Conservation (phyloP, 2,113 vertebrate species). For the Nannospalax galili region DNA sequence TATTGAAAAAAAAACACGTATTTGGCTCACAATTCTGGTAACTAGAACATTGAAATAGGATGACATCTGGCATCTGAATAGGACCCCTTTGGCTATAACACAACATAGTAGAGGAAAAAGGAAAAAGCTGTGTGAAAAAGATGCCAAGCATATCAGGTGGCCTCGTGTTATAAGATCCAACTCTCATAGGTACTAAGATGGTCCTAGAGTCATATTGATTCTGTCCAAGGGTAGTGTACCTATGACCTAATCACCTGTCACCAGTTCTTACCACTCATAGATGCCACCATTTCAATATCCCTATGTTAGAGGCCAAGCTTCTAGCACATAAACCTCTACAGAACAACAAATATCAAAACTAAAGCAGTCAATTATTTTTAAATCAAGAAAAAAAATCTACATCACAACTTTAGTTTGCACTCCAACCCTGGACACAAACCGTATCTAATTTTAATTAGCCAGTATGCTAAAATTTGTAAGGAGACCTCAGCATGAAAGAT, state of each 20-base stretch:
- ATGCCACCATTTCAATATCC: background rate
- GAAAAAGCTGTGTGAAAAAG: background rate
- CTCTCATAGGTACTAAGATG: background rate
- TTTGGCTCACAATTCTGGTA: background rate
- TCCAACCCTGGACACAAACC: constrained; percentile 29
- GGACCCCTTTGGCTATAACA: background rate
- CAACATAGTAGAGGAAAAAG: background rate
- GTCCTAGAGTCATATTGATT: background rate
- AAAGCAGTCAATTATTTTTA: constrained; percentile 47
- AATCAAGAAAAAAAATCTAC: constrained; percentile 15
- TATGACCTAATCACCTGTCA: background rate
- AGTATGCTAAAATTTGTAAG: constrained; percentile 5
- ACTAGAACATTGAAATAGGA: background rate
- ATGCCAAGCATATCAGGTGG: background rate
- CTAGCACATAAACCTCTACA: background rate
- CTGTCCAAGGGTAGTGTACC: background rate
- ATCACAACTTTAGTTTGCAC: background rate
- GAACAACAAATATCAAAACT: background rate
- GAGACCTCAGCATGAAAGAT: background rate
- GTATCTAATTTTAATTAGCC: constrained; percentile 50
- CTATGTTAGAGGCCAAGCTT: background rate
- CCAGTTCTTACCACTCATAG: background rate
- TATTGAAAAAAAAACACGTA: background rate
- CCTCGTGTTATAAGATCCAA: background rate
- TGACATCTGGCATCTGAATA: background rate